These are phyloP conservation scores for Girardinichthys multiradiatus DNA, from an alignment of 2,113 vertebrate species.

Conservation along the genomic window DNA sequence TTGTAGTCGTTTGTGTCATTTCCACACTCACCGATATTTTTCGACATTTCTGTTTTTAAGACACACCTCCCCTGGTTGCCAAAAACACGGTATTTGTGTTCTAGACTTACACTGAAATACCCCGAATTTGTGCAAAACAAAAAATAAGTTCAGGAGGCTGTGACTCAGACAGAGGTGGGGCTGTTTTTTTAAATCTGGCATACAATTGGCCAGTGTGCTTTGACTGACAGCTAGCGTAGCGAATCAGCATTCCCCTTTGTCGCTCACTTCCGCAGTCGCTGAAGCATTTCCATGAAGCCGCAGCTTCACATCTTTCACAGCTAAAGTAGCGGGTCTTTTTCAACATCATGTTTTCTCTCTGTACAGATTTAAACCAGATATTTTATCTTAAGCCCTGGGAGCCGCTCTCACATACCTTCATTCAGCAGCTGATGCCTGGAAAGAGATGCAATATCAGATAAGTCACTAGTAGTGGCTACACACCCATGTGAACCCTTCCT, in stretches of 20 bases:
- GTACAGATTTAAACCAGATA: not conserved
- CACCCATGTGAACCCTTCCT: conserved; percentile 19
- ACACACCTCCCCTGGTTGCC: too few relatives aligned
- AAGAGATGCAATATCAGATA: not conserved
- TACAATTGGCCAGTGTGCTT: conserved; percentile 37
- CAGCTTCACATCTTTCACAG: not conserved
- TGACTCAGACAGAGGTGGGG: conserved; percentile 28
- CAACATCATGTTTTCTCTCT: too few relatives aligned
- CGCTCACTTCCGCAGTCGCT: conserved; percentile 44
- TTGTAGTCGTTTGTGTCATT: not conserved
- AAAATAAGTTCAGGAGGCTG: conserved; percentile 11
- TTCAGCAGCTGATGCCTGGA: not conserved
- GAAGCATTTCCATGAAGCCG: not conserved
- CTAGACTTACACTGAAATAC: not conserved
- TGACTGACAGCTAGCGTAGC: conserved; percentile 7
- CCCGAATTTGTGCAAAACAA: conserved; percentile 14
- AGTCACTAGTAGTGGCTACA: conserved; percentile 4
- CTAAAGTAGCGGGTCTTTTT: not conserved
- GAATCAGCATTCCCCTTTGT: not conserved
- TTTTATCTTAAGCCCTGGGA: not conserved
- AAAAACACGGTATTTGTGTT: not conserved
- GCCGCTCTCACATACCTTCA: not conserved
- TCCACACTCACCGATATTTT: rapidly evolving
- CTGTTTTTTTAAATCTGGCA: not conserved
- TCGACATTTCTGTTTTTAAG: not conserved